Conservation (phyloP, 2,113 vertebrate species). For the Odobenus rosmarus region DNA sequence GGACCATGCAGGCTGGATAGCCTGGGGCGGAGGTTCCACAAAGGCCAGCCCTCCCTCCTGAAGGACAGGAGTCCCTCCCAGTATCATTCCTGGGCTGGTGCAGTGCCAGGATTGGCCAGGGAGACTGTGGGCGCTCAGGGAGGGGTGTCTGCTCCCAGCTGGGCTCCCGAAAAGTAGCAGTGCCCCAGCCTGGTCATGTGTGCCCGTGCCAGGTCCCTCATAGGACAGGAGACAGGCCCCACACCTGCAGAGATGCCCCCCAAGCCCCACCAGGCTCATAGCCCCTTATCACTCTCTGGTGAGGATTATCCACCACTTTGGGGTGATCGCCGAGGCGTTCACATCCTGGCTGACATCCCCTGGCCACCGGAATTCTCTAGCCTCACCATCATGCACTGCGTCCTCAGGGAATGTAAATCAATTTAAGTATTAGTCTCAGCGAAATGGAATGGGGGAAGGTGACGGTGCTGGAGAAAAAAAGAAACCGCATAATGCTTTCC, state of each 20-base stretch:
- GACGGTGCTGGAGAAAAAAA: conserved; percentile 62
- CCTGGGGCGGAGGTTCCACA: background rate
- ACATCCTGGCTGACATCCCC: conserved; percentile 40
- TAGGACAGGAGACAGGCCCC: background rate
- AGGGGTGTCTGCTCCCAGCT: background rate
- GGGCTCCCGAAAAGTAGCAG: background rate
- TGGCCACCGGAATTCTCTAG: conserved; percentile 71
- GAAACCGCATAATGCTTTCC: conserved; percentile 66
- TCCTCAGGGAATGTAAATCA: conserved; percentile 81
- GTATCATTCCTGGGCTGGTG: background rate
- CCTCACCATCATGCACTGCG: conserved; percentile 34
- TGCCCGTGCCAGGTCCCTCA: background rate
- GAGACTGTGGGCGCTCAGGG: background rate
- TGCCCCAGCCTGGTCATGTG: background rate
- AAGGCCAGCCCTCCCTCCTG: background rate
- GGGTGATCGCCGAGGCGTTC: background rate
- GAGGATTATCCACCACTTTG: background rate
- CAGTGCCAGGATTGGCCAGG: background rate
- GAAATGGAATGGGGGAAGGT: conserved; percentile 80
- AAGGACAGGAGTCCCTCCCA: background rate
- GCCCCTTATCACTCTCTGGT: background rate
- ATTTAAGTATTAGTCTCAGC: conserved; percentile 83
- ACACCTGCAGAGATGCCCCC: background rate
- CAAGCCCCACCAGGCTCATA: background rate
- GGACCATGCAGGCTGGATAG: rapidly evolving